Evolutionary conservation across 2,888 invertebrate genomes (phyloP), one percentile per base, ranked within the genome.

Genomic region (Hipparchia sbordonii): DNA sequence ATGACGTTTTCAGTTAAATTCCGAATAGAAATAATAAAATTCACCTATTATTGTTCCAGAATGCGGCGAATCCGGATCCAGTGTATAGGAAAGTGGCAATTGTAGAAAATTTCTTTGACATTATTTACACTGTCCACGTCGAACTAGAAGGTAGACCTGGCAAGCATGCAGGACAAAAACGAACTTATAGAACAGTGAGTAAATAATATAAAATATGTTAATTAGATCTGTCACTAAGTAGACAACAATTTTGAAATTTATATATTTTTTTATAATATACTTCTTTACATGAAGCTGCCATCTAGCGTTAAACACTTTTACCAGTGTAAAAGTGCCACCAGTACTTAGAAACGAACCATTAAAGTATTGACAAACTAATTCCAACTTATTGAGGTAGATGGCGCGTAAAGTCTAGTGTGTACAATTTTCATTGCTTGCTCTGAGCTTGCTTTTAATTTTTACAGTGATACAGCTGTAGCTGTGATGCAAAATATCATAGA

Each of bases 61-160:
- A 96, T 82, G 95, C 96, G 7, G 89, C 94, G 62, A 95, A 90
- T 81, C 96, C 96, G 77, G 96, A 96, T 73, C 95, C 96, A 70
- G 96, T 97, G 13, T 98, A 97, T 90, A 96, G 98, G 84, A 97
- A 98, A 87, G 99, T 99, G 65, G 98, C 99, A 0, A 96, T 98
- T 56, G 99, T 99, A n/a, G 99, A 99, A 92, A 98, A 98, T 86
- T 99, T 99, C 94, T 99, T 98, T 88, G 97, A 98, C 87, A 99
- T 99, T 78, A 99, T 99, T 85, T 98, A 98, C 92, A 97, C 97
- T 68, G 98, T 99, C 13, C 99, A 99, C 88, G 98, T 99, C 71
- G 98, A 98, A 85, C 95, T 98, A 82, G 98, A 98, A 87, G 98
- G 98, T 69, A 95, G 98, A 79, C 97, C 96, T 69, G 98, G 98